Conservation (phyloP, 2,113 vertebrate species). For the Boleophthalmus pectinirostris region DNA sequence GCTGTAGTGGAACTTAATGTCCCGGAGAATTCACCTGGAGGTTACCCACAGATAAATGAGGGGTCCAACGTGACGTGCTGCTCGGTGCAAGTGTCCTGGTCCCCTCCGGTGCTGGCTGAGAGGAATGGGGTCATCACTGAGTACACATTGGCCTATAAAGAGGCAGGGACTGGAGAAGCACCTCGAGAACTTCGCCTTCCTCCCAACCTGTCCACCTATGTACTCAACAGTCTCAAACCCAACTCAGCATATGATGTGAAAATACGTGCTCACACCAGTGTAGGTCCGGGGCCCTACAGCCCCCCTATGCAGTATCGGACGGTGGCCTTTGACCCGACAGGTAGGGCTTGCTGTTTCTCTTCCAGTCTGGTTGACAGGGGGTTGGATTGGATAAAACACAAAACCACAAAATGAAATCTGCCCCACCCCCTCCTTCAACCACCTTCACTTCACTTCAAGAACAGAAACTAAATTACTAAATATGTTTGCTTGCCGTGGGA, state of each 20-base stretch:
- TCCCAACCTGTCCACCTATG: conserved; percentile 84
- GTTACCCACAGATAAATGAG: conserved; percentile 90
- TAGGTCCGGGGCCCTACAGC: conserved; percentile 97
- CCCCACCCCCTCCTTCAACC: conserved; percentile 63
- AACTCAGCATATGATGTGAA: conserved; percentile 94
- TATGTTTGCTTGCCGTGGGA: conserved; percentile 71
- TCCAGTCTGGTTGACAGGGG: conserved; percentile 52
- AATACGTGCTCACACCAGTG: conserved; percentile 97
- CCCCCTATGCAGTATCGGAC: conserved; percentile 96
- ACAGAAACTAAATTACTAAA: conserved; percentile 46
- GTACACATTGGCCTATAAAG: conserved; percentile 94
- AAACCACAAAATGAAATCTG: conserved; percentile 57
- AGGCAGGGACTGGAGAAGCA: conserved; percentile 75
- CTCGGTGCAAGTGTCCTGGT: conserved; percentile 91
- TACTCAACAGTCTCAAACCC: conserved; percentile 91
- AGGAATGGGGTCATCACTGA: conserved; percentile 89
- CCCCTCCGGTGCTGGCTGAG: conserved; percentile 91
- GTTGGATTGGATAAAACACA: conserved; percentile 60
- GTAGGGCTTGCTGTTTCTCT: conserved; percentile 88
- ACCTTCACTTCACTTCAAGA: conserved; percentile 69
- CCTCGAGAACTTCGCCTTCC: conserved; percentile 84
- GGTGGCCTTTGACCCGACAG: conserved; percentile 88
- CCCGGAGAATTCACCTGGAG: conserved; percentile 88
- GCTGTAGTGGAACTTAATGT: conserved; percentile 81
- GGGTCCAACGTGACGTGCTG: conserved; percentile 85